Evolutionary conservation across 2,888 invertebrate genomes (phyloP), one percentile per base, ranked within the genome.

Genomic region (Thelaira solivaga): DNA sequence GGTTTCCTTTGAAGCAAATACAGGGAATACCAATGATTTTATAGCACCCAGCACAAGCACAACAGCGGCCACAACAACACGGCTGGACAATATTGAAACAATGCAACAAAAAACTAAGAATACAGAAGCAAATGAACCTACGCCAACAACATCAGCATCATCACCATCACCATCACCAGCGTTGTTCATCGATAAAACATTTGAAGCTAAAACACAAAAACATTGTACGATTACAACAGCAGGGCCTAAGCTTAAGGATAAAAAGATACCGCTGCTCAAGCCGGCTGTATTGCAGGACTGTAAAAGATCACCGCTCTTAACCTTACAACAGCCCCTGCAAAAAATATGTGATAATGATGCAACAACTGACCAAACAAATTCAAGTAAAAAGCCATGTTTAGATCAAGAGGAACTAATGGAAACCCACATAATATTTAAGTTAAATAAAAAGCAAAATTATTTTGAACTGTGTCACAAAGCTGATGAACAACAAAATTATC

Each of bases 211-310:
- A 22, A 39, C 22, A 55, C 47, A 64, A 16, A 55, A 64, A 39
- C 24, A 53, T 22, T 29, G 45, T 47, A 47, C 45, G 39, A 8
- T 29, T 45, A 34, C 62, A 29, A 34, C 41, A 39, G 39, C 62
- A 64, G 62, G 47, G n/a, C 47, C 47, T 45, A 55, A 36, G 29
- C 29, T 20, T 26, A 65, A 74, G 67, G 74, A 68, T 74, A 36
- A 68, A 74, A 74, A 74, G 61, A 65, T 61, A 68, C 74, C 74
- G 74, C 74, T 59, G 36, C 16, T 51, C 3, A 69, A 51, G 59
- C 59, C 69, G 29, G 49, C 69, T 22, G 49, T 73, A 39, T 57
- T 73, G 49, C n/a, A n/a, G n/a, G 49, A 24, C 41, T 16, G 20
- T 47, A 45, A 29, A 72, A 72, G 45, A 51, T 49, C 59, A 36